Conservation (phyloP, 2,797 vertebrate species). For the Phalloptychus januarius region DNA sequence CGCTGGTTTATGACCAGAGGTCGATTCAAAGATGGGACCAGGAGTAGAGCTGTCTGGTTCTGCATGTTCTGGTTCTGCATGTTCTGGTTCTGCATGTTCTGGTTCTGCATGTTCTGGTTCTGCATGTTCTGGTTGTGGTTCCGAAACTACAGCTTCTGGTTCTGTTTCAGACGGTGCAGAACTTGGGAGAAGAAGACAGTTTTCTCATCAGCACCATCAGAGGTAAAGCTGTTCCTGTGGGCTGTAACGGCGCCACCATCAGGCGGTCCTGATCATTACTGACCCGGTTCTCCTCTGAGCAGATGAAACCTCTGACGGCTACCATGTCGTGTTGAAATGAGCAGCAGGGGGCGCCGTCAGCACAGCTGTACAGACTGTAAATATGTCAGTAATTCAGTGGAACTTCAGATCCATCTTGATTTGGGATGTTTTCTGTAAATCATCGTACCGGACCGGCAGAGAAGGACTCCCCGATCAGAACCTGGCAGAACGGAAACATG, state of each 20-base stretch:
- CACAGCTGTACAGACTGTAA: constrained; percentile 58
- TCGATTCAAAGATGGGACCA: too few relatives aligned
- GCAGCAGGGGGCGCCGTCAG: not conserved
- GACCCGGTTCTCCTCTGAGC: constrained; percentile 21
- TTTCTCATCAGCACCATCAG: constrained; percentile 90
- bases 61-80: too few relatives aligned
- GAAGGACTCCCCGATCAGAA: too few relatives aligned
- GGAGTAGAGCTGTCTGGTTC: too few relatives aligned
- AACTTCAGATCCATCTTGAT: not conserved
- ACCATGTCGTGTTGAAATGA: constrained; percentile 72
- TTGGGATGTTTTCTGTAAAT: constrained; percentile 28
- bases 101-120: too few relatives aligned
- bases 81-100: too few relatives aligned
- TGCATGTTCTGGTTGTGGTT: too few relatives aligned
- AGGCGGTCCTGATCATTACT: not conserved
- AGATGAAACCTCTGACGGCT: constrained; percentile 69
- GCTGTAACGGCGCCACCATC: not conserved
- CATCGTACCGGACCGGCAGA: too few relatives aligned
- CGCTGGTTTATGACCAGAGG: too few relatives aligned
- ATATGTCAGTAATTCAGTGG: constrained; percentile 42
- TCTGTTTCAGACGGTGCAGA: constrained; percentile 90
- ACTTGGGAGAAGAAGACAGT: constrained; percentile 92
- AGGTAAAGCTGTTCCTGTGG: constrained; percentile 80
- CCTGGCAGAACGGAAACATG: constrained; percentile 19
- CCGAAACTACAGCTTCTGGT: too few relatives aligned